Evolutionary conservation across 2,113 vertebrate genomes (phyloP), one percentile per base, ranked within the genome.

Genomic region (Tiliqua scincoides): DNA sequence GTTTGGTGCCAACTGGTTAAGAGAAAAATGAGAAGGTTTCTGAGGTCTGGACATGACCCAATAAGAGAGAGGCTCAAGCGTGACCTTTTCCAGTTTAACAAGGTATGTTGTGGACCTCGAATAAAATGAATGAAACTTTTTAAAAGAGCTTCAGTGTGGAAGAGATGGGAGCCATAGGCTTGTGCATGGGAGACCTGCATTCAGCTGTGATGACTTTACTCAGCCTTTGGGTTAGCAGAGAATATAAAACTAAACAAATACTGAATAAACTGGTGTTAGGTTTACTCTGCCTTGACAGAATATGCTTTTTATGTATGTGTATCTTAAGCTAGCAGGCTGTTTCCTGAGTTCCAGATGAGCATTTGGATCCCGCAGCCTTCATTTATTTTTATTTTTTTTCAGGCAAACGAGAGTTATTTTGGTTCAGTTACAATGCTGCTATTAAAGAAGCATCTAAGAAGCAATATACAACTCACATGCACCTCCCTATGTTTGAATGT

Each of bases 81-180:
- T 1, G 98, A 99, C 86, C 97, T 99, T 72, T 99, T 98, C 94
- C 98, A 99, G 89, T 99, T 99, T 78, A 98, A 98, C 93, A 99
- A 99, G 98, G 99, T 97, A 95, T 7, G 68, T 75, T n/a, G 21
- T 37, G 65, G 86, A 61, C 57, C 87, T 74, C 61, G 62, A 82
- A 32, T 90, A 78, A 2, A 21, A 17, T 6, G 27, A 6, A 65
- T 71, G 27, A 18, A 18, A 48, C 52, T 12, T 73, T 48, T 27
- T 40, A n/a, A 74, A n/a, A 79, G 74, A 79, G 11, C 70, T 82
- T 77, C 48, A 17, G 32, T 0, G 40, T 27, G 35, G 27, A 12
- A 86, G 59, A 4, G 12, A 85, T 35, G 32, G 82, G 82, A 82
- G 52, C 79, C 9, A 61, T 57, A 30, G 1, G 63, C 65, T 67